Evolutionary conservation across 2,888 invertebrate species (phyloP), one percentile per base, ranked within the genome.

Genomic region (Autographa gamma): DNA sequence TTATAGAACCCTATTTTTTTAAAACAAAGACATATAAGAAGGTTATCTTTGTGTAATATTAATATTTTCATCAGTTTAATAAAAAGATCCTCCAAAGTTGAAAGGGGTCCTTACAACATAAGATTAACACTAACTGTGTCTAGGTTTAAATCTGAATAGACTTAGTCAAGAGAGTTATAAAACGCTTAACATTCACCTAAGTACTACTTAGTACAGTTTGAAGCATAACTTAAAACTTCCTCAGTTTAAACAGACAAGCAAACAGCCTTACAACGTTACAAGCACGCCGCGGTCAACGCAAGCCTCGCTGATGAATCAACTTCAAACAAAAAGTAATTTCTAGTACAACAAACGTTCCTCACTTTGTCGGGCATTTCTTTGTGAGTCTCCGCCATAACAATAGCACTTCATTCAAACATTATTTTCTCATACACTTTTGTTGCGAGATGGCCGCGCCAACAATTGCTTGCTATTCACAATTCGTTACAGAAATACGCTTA

Each of bases 341-440:
- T 83, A 83, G 79, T 86, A 86, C 77, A 86, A 85, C 82, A 87
- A 87, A 85, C 84, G 86, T 64, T 84, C 81, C 86, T 83, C 86
- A 88, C 86, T 90, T 89, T 86, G 85, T 84, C 81, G 82, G 76
- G 78, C 80, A 87, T 86, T 88, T 89, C 89, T 90, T 90, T 90
- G 89, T 87, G 69, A 81, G 82, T 67, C 73, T 73, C 69, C 71
- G 64, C 83, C 77, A 77, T 86, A 88, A 91, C 91, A 91, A 91
- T 89, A 88, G 90, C 86, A 88, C 85, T 88, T 90, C 89, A 88
- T 90, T 87, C 86, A 85, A 89, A 89, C 88, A 89, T 90, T 90
- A 91, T 91, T 90, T 88, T 87, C 89, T 88, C 88, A 87, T 87
- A 89, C 86, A 90, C 85, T 87, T 87, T 89, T 90, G 90, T 90